phyloP scores from a whole-genome alignment of 2,113 vertebrate species.

The Melanotaenia duboulayi region DNA sequence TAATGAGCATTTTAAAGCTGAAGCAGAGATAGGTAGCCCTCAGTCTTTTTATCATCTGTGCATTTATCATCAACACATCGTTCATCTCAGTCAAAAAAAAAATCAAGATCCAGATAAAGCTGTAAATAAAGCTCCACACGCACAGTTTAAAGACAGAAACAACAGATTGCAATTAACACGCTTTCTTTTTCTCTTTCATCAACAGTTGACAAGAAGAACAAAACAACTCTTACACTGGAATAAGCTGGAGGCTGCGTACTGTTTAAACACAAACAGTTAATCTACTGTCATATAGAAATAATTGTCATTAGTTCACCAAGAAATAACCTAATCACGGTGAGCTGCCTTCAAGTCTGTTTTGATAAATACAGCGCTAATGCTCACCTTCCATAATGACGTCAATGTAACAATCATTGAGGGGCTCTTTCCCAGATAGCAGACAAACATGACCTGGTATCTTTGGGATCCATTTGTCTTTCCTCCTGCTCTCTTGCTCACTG shows the following conservation, averaged over 20 bases:
- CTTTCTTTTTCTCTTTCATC: conserved; percentile 14
- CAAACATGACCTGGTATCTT: conserved; percentile 70
- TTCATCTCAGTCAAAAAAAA: conserved; percentile 17
- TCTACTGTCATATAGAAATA: conserved; percentile 63
- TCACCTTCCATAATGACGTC: conserved; percentile 42
- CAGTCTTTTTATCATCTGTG: conserved; percentile 18
- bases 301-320: conserved; percentile 70
- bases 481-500: conserved; percentile 54
- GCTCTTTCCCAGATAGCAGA: conserved; percentile 61
- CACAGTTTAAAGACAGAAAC: neutral
- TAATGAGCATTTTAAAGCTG: conserved; percentile 72
- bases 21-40: conserved; percentile 61
- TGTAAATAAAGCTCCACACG: conserved; percentile 5
- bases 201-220: conserved; percentile 27
- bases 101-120: conserved; percentile 25
- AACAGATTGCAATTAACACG: neutral
- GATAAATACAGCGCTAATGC: conserved; percentile 61
- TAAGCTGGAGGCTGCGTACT: conserved; percentile 59
- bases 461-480: conserved; percentile 68
- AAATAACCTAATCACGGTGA: conserved; percentile 72
- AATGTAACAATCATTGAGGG: conserved; percentile 56
- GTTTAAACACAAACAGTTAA: conserved; percentile 51
- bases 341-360: conserved; percentile 67
- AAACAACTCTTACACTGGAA: conserved; percentile 25
- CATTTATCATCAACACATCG: conserved; percentile 39